Percentiles rank a stretch among this genome's conserved stretches.
phyloP scores from a whole-genome alignment of 2,113 vertebrate species.

The Oxyura jamaicensis region DNA sequence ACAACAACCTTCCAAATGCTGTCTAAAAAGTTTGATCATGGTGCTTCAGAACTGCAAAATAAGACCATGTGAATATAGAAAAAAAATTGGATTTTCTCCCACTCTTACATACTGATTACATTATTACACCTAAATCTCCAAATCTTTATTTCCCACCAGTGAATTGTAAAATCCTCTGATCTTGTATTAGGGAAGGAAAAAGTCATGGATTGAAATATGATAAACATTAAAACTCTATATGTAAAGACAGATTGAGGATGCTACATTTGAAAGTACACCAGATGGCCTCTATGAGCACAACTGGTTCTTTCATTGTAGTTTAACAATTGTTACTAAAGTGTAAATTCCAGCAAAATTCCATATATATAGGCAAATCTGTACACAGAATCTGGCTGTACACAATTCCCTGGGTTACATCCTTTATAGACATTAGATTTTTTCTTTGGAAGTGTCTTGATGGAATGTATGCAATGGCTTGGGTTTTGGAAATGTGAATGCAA shows the following conservation, averaged over 20 bases:
- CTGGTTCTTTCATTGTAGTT: neutral
- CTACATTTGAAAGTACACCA: neutral
- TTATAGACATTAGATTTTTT: neutral
- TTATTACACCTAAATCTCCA: neutral
- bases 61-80: neutral
- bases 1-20: fast-evolving
- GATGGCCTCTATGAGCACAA: neutral
- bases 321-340: neutral
- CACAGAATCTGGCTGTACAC: neutral
- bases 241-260: neutral
- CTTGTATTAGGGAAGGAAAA: neutral
- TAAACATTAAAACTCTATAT: neutral
- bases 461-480: neutral
- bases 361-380: neutral
- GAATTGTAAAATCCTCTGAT: neutral
- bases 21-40: neutral
- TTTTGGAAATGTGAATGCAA: neutral
- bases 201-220: neutral
- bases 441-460: neutral
- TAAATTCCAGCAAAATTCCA: neutral
- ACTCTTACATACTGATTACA: neutral
- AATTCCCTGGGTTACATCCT: neutral
- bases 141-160: neutral
- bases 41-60: neutral
- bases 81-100: neutral